A percentile compares a stretch with the other conserved stretches of the same genome.
Conservation (phyloP, 2,888 invertebrate species). For the Stictocephala bisonia region DNA sequence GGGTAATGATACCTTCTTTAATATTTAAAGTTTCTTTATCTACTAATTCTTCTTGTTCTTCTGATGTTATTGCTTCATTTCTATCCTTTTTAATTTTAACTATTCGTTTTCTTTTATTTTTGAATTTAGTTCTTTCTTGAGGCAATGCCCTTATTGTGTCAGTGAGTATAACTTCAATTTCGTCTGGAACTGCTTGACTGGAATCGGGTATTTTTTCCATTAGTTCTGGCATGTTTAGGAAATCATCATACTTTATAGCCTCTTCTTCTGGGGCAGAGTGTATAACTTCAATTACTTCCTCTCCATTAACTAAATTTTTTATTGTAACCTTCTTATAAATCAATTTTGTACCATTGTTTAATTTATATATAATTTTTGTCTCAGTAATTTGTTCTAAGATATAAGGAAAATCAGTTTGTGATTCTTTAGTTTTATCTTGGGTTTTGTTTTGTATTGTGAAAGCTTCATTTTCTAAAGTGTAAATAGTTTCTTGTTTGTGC, state of each 20-base stretch:
- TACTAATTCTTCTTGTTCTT: conserved; percentile 62
- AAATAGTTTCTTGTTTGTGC: conserved; percentile 25
- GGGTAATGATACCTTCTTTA: conserved; percentile 24
- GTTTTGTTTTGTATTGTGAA: not conserved
- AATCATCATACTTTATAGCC: conserved; percentile 56
- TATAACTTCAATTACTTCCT: conserved; percentile 62
- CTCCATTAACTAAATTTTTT: conserved; percentile 36
- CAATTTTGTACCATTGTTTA: conserved; percentile 16
- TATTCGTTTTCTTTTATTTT: conserved; percentile 64
- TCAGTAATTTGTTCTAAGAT: not conserved
- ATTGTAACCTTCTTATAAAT: conserved; percentile 42
- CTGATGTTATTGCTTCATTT: conserved; percentile 52
- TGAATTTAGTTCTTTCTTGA: conserved; percentile 60
- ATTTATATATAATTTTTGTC: not conserved
- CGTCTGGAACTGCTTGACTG: conserved; percentile 24
- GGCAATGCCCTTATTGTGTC: conserved; percentile 60
- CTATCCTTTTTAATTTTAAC: conserved; percentile 59
- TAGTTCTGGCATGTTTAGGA: conserved; percentile 1
- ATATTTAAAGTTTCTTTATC: conserved; percentile 66
- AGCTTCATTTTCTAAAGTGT: not conserved
- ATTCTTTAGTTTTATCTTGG: not conserved
- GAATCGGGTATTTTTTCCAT: conserved; percentile 11
- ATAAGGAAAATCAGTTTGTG: not conserved
- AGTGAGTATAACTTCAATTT: conserved; percentile 36
- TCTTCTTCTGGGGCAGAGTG: conserved; percentile 64